These are phyloP conservation scores for Propithecus coquereli DNA, from an alignment of 2,113 vertebrate species.

Conservation along the genomic window DNA sequence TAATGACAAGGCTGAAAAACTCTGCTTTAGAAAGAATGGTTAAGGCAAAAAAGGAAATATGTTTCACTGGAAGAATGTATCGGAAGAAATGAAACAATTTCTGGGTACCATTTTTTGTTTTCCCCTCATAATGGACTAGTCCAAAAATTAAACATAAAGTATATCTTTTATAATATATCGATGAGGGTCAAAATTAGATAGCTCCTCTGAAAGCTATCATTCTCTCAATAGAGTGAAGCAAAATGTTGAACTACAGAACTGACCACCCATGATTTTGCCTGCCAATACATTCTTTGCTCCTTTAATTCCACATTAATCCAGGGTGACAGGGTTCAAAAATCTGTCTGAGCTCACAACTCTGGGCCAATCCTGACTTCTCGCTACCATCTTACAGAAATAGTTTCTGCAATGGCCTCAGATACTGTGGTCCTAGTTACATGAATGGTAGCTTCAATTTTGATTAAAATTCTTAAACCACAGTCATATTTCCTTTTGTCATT, in stretches of 20 bases:
- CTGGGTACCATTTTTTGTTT: not conserved
- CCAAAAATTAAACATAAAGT: constrained; percentile 21
- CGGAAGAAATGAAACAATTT: not conserved
- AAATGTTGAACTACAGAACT: not conserved
- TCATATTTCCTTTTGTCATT: constrained; percentile 56
- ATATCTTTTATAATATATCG: not conserved
- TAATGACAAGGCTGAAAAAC: not conserved
- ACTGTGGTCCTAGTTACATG: not conserved
- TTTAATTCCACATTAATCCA: constrained; percentile 35
- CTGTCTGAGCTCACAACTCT: not conserved
- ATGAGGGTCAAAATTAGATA: not conserved
- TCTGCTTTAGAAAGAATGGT: not conserved
- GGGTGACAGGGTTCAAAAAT: not conserved
- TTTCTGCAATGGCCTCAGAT: not conserved
- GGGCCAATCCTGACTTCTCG: not conserved
- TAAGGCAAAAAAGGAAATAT: not conserved
- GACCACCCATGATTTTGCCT: constrained; percentile 15
- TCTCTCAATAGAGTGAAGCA: constrained; percentile 28
- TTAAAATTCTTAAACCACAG: constrained; percentile 54
- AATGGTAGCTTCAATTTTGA: constrained; percentile 52
- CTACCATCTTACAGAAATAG: constrained; percentile 17
- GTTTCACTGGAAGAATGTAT: not conserved
- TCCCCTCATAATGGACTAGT: not conserved
- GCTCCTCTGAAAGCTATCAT: not conserved
- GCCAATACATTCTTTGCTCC: constrained; percentile 3